Conservation (phyloP, 2,888 invertebrate species). For the Congeria kusceri region DNA sequence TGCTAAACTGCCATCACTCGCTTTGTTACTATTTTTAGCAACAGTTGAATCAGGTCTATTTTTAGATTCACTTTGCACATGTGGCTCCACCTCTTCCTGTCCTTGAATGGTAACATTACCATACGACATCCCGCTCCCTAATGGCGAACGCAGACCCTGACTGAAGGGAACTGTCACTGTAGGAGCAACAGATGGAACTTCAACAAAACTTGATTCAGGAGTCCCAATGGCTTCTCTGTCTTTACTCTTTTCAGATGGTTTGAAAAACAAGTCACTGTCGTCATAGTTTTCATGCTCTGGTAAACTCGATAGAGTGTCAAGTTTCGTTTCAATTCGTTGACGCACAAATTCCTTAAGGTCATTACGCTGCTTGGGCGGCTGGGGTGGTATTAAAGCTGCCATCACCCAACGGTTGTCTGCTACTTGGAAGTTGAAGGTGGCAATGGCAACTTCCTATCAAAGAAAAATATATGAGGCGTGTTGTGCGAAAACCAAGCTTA, state of each 20-base stretch:
- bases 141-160: neutral
- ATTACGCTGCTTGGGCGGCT: neutral
- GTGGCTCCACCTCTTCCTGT: too few species aligned
- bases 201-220: neutral
- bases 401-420: slow-evolving; percentile 91
- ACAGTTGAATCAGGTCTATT: too few species aligned
- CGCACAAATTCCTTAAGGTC: neutral
- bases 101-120: neutral
- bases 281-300: neutral
- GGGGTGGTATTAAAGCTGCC: slow-evolving; percentile 87
- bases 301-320: neutral
- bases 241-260: neutral
- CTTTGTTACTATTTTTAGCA: too few species aligned
- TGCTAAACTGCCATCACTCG: too few species aligned
- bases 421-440: slow-evolving; percentile 96
- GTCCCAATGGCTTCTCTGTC: neutral
- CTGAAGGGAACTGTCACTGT: neutral
- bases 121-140: neutral
- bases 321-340: neutral
- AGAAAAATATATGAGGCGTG: too few species aligned
- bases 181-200: neutral
- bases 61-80: too few species aligned
- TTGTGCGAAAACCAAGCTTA: too few species aligned
- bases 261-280: neutral
- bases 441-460: slow-evolving; percentile 91